Conservation (phyloP, 2,888 invertebrate species). For the Campoletis raptor region DNA sequence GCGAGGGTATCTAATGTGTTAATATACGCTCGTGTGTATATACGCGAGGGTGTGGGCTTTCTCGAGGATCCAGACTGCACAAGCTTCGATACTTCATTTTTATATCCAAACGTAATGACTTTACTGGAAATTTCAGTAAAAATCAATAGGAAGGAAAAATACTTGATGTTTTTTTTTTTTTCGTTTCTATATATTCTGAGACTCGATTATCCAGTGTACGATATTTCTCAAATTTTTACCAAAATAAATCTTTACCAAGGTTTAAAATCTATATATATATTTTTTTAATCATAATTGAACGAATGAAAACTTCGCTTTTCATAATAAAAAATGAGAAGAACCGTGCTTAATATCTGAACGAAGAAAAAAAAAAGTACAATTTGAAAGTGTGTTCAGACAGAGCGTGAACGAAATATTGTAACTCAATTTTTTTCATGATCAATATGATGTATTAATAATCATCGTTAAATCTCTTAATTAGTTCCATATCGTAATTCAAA, state of each 20-base stretch:
- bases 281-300: background rate
- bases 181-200: background rate
- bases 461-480: conserved; percentile 27
- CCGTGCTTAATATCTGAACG: background rate
- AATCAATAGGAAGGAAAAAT: background rate
- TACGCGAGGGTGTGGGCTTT: conserved; percentile 41
- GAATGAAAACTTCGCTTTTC: background rate
- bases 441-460: conserved; percentile 34
- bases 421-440: conserved; percentile 26
- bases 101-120: background rate
- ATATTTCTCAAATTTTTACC: background rate
- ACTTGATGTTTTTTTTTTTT: background rate
- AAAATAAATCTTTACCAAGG: too few relatives aligned
- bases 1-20: conserved; percentile 83
- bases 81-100: conserved; percentile 33
- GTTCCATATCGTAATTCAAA: background rate
- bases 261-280: background rate
- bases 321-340: background rate
- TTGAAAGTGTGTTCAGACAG: conserved; percentile 7
- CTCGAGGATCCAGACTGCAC: conserved; percentile 33
- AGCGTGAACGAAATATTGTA: background rate
- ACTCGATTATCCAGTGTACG: background rate
- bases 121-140: background rate
- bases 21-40: conserved; percentile 79
- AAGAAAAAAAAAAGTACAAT: background rate